Base-by-base conservation (phyloP, 23 tunicate species). In the Aplidium turbinatum region DNA sequence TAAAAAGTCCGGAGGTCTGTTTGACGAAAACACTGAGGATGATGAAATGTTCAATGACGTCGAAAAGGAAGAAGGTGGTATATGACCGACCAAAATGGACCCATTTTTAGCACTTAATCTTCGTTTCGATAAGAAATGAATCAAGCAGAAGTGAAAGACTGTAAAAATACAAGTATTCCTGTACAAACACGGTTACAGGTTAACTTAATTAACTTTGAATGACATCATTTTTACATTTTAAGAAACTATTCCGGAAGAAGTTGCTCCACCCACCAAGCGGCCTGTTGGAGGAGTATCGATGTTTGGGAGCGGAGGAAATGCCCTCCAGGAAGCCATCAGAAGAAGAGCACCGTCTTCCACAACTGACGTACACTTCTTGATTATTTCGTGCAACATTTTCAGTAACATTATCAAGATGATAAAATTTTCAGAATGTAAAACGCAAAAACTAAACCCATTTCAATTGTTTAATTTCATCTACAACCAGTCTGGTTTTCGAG, bases 261-360 rank as follows among this genome's bases (percentile, higher is more conserved):
- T 20, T 3, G 35, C 5, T 46, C 11, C 58, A 24, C 65, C 32
- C 23, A 28, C 79, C 19, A 72, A 72, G 65, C 76, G 69, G 22
- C 89, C 89, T 21, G 69, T 33, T 1, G 89, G 89, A 13, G 89
- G 89, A 0, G 81, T 83, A n/a, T 83, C 89, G 1, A 65, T 83
- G 89, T 83, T 83, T 63, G 89, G 89, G 55, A 52, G 54, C 31
- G 78, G 65, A 26, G 83, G 74, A 20, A 74, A 57, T 31, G 53
- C 68, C 32, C 47, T 80, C 24, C 85, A 80, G 34, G 78, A 47
- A 16, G 85, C 85, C 2, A 30, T 65, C 3, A 25, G 72, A 35
- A 9, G 72, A 13, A 18, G 28, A 16, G 3, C 76, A 7, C 47
- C 76, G 22, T 6, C 38, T 27, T 66, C 72, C 22, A 46, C 76